Evolutionary conservation across 2,888 invertebrate genomes (phyloP).

Genomic region (Dasysyrphus tricinctus): DNA sequence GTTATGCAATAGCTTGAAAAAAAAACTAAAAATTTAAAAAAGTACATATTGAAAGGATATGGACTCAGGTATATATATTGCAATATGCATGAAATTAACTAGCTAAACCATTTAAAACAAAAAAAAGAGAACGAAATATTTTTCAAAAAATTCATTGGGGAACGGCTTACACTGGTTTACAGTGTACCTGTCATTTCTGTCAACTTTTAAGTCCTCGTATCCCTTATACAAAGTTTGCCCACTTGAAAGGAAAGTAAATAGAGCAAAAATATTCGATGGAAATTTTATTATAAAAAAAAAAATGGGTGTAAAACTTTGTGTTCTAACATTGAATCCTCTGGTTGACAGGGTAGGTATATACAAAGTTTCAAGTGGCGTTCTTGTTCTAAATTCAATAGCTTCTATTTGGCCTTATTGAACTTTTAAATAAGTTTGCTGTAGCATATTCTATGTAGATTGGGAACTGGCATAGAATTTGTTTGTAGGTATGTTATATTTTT

Average conservation of each 20-base stretch:
- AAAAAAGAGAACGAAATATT: background rate
- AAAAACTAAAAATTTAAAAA: background rate
- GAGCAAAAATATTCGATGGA: constrained; percentile 18
- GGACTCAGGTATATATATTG: background rate
- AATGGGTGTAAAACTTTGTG: constrained; percentile 57
- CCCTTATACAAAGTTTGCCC: background rate
- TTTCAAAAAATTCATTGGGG: background rate
- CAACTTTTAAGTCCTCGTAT: constrained; percentile 17
- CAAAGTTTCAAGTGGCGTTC: constrained; percentile 69
- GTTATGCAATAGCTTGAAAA: constrained; percentile 33
- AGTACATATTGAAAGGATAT: background rate
- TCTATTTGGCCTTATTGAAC: constrained; percentile 58
- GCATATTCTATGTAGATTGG: background rate
- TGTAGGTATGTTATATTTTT: background rate
- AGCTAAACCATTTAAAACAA: background rate
- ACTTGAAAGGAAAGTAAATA: constrained; percentile 27
- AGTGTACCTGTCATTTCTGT: constrained; percentile 21
- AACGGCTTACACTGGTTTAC: background rate
- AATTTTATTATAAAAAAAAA: constrained; percentile 45
- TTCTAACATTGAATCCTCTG: constrained; percentile 33
- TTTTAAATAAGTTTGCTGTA: constrained; percentile 56
- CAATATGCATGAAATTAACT: background rate
- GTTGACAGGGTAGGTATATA: constrained; percentile 12
- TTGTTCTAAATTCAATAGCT: constrained; percentile 54
- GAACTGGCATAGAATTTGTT: background rate